Conservation (phyloP, 1,140 invertebrate species). For the Orchesella cincta region DNA sequence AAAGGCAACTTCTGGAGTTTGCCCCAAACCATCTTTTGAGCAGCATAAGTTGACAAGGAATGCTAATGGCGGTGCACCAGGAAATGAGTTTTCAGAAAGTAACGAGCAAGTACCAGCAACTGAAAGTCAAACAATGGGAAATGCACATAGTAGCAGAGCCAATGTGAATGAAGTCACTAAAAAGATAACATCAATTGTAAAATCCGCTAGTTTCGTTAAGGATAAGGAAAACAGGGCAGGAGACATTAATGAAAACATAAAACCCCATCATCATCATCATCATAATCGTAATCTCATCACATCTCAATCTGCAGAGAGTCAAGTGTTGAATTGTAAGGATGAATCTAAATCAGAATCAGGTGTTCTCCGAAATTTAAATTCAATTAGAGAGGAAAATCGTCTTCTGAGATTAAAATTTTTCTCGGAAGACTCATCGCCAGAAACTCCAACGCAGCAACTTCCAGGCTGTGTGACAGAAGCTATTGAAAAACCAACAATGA, state of each 20-base stretch:
- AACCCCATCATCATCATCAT: neutral
- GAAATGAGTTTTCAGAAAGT: neutral
- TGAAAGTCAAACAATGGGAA: slow-evolving; percentile 26
- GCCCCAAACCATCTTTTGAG: no score
- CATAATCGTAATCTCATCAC: neutral
- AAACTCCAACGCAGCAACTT: no score
- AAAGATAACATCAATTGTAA: neutral
- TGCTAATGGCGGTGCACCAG: neutral
- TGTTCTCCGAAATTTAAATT: slow-evolving; percentile 6
- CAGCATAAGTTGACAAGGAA: no score
- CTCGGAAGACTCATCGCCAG: slow-evolving; percentile 6
- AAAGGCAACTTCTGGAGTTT: no score
- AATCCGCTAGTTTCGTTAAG: neutral
- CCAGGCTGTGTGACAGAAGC: neutral
- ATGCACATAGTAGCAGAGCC: slow-evolving; percentile 14
- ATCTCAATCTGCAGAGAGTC: no score
- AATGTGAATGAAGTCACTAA: neutral
- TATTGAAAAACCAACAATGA: no score
- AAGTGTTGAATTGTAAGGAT: neutral
- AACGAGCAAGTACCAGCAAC: neutral
- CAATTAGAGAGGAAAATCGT: slow-evolving; percentile 31
- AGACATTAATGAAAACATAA: slow-evolving; percentile 28
- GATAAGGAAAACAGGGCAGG: neutral
- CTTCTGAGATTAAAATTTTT: slow-evolving; percentile 29
- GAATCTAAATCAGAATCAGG: no score